Percentiles rank a stretch among this genome's conserved stretches.
Conservation (phyloP, 2,888 invertebrate species). For the Tachina fera region DNA sequence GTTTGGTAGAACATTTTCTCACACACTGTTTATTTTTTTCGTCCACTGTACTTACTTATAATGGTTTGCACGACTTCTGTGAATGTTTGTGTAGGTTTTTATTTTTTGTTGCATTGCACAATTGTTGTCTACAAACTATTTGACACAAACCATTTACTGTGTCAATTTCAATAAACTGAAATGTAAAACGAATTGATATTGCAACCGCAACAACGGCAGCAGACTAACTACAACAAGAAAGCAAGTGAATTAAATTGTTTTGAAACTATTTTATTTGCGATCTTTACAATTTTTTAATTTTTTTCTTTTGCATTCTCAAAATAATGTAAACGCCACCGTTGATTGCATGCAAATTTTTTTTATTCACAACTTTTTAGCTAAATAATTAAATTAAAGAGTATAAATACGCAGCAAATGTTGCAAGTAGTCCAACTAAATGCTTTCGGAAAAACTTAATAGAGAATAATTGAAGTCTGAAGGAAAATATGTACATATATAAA, state of each 20-base stretch:
- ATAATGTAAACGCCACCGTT: slow-evolving; percentile 54
- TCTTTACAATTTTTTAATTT: slow-evolving; percentile 4
- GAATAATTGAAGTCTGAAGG: neutral
- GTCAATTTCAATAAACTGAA: slow-evolving; percentile 67
- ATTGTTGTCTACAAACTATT: slow-evolving; percentile 65
- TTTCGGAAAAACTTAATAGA: neutral
- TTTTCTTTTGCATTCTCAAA: slow-evolving; percentile 15
- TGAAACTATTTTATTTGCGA: slow-evolving; percentile 24
- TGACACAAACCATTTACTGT: slow-evolving; percentile 69
- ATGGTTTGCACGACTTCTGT: slow-evolving; percentile 38
- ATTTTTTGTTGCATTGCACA: slow-evolving; percentile 45
- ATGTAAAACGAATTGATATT: slow-evolving; percentile 45
- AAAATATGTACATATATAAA: too few relatives aligned
- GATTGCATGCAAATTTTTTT: slow-evolving; percentile 34
- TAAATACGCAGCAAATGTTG: neutral
- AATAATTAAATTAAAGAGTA: neutral
- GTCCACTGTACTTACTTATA: slow-evolving; percentile 20
- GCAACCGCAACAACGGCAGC: slow-evolving; percentile 15
- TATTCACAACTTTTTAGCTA: neutral
- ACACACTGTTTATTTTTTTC: neutral
- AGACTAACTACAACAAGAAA: slow-evolving; percentile 6
- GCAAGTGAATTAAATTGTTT: slow-evolving; percentile 59
- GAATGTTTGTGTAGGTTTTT: slow-evolving; percentile 37
- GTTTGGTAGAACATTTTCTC: neutral
- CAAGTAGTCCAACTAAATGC: neutral